Conservation (phyloP, 2,888 invertebrate genomes). For the Sericinus montela region DNA sequence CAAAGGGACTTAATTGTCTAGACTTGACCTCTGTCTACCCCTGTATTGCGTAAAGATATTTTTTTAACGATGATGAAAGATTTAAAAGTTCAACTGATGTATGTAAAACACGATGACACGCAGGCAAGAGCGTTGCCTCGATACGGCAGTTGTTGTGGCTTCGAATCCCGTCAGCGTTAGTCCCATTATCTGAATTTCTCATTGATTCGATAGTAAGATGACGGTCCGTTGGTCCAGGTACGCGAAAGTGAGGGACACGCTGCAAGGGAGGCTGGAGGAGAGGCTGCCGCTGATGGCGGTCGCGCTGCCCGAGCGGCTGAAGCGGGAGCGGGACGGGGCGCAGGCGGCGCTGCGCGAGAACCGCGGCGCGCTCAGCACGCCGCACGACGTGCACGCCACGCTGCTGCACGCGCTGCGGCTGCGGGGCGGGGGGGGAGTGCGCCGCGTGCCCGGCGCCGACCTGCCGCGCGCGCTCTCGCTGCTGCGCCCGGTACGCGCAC, state of each 20-base stretch:
- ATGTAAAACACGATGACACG: too few species aligned
- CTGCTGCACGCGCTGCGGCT: slow-evolving; percentile 83
- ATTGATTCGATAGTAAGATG: too few species aligned
- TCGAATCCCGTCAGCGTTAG: too few species aligned
- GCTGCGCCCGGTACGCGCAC: slow-evolving; percentile 76
- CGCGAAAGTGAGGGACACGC: slow-evolving; percentile 87
- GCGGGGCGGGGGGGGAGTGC: slow-evolving; percentile 48
- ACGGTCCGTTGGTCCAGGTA: too few species aligned
- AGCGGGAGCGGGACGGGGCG: slow-evolving; percentile 77
- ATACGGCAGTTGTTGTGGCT: too few species aligned
- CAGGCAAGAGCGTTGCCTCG: too few species aligned
- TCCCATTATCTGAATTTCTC: too few species aligned
- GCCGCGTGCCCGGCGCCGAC: slow-evolving; percentile 67
- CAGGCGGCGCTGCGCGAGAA: slow-evolving; percentile 83
- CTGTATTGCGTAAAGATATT: too few species aligned
- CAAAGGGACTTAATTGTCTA: too few species aligned
- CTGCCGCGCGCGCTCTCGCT: slow-evolving; percentile 79
- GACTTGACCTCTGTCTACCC: too few species aligned
- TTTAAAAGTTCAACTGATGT: too few species aligned
- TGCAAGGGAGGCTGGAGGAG: slow-evolving; percentile 96
- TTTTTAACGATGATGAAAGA: too few species aligned
- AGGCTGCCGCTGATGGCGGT: slow-evolving; percentile 92
- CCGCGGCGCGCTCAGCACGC: slow-evolving; percentile 85
- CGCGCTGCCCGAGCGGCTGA: slow-evolving; percentile 85
- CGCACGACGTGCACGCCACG: slow-evolving; percentile 93